These are phyloP conservation scores for Drosophila miranda DNA, from an alignment of 1,140 invertebrate species.

Conservation along the genomic window DNA sequence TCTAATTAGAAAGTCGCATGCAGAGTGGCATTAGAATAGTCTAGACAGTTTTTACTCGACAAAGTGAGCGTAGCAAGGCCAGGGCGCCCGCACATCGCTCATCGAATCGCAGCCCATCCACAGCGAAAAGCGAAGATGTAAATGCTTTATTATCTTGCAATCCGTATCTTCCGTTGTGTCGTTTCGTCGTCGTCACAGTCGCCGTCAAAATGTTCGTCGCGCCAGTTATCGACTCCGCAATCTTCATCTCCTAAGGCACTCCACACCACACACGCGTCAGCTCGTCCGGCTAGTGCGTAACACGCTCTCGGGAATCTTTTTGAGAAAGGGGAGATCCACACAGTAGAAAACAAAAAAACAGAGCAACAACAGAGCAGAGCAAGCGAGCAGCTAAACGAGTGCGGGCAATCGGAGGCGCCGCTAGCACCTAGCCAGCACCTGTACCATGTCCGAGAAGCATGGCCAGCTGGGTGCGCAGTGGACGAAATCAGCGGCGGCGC, in stretches of 20 bases:
- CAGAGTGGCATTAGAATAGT: conserved; percentile 30
- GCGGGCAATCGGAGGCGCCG: conserved; percentile 32
- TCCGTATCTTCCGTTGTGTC: conserved; percentile 62
- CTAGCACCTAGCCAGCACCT: conserved; percentile 51
- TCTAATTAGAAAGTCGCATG: conserved; percentile 66
- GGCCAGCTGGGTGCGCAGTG: conserved; percentile 76
- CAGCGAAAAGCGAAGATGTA: conserved; percentile 43
- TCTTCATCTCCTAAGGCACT: conserved; percentile 73
- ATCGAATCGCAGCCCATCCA: conserved; percentile 2
- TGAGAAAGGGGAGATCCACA: conserved; percentile 19
- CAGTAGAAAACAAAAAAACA: conserved; percentile 16
- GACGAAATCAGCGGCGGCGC: conserved; percentile 67
- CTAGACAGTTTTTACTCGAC: conserved; percentile 4
- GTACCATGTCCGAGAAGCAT: conserved; percentile 78
- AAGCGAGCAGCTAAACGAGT: conserved; percentile 7
- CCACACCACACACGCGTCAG: conserved; percentile 40
- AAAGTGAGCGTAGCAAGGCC: conserved; percentile 4
- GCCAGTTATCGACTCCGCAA: conserved; percentile 77
- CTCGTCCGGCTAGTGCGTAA: conserved; percentile 43
- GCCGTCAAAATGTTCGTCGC: conserved; percentile 68
- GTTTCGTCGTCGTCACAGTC: conserved; percentile 23
- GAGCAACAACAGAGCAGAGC: conserved; percentile 13
- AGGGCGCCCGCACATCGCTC: conserved; percentile 17
- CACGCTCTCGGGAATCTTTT: conserved; percentile 15
- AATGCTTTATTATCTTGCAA: conserved; percentile 73